Evolutionary conservation across 2,113 vertebrate species (phyloP), one percentile per base, ranked within the genome.

Genomic region (Misgurnus anguillicaudatus): DNA sequence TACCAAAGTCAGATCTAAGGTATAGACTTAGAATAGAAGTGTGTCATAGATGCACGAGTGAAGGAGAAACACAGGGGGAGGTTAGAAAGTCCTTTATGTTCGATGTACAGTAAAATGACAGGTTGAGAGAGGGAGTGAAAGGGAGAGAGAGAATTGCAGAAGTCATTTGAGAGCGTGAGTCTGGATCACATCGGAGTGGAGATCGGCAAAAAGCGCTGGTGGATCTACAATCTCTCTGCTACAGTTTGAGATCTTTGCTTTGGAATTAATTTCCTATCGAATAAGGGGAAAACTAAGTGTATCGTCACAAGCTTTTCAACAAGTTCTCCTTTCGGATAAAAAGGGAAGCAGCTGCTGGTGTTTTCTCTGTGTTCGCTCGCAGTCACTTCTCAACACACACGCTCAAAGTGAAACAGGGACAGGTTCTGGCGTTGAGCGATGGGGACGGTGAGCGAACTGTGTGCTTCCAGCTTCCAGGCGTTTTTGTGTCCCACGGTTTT

Each of bases 361-460:
- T 70, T 83, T 75, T 79, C 31, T 42, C 19, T 53, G 47, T 42
- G 11, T 9, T 47, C 53, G 38, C 51, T 81, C 31, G 53, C 58
- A 21, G 60, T 69, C 31, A 64, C 65, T 64, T 80, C 74, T 51
- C 55, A 51, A 1, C 4, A 67, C 48, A 62, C 38, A 64, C 13
- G 17, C 24, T 47, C 16, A 63, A 6, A 2, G 45, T 69, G 63
- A 63, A 65, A 63, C 42, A 3, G 53, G 21, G 55, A 74, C 3
- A 4, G 72, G 9, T 51, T 75, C 11, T 39, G 16, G 4, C 55
- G 6, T 31, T 11, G 53, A 58, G 69, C 47, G 79, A 96, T 96
- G 95, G 94, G 94, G 87, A 95, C 94, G 0, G 95, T 96, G 77
- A 95, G 95, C 65, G 94, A 96, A 90, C 94, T 96, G 76, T 96